A percentile compares a stretch with the other conserved stretches of the same genome.
These are phyloP conservation scores for Macrobrachium nipponense DNA, from an alignment of 1,140 invertebrate species.

Conservation along the genomic window DNA sequence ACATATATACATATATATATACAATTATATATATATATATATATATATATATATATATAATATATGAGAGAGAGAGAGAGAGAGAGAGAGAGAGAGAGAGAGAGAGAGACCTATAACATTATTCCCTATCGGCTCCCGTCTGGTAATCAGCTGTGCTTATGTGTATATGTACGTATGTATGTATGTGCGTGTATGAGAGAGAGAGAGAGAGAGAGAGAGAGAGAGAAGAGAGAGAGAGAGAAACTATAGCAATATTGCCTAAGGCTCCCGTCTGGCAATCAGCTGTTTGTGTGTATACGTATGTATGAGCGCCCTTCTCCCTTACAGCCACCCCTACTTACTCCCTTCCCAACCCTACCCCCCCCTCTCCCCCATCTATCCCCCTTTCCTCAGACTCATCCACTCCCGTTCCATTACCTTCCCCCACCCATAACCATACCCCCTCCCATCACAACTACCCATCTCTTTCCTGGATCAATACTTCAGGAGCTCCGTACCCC, in stretches of 20 bases:
- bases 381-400: not conserved
- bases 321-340: conserved; percentile 1
- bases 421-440: not conserved
- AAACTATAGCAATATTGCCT: too few relatives aligned
- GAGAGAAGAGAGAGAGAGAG: not conserved
- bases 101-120: too few relatives aligned
- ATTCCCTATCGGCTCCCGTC: too few relatives aligned
- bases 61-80: too few relatives aligned
- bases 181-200: too few relatives aligned
- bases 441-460: not conserved
- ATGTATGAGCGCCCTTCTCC: not conserved
- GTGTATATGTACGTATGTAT: too few relatives aligned
- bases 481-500: not conserved
- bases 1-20: too few relatives aligned
- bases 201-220: not conserved
- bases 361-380: not conserved
- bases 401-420: not conserved
- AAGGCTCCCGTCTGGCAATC: too few relatives aligned
- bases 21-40: too few relatives aligned
- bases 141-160: too few relatives aligned
- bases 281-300: not conserved
- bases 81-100: too few relatives aligned
- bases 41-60: too few relatives aligned
- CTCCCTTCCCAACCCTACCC: not conserved
- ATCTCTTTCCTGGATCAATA: not conserved